Conservation (phyloP, 1,140 invertebrate species). For the Drosophila seguyi region DNA sequence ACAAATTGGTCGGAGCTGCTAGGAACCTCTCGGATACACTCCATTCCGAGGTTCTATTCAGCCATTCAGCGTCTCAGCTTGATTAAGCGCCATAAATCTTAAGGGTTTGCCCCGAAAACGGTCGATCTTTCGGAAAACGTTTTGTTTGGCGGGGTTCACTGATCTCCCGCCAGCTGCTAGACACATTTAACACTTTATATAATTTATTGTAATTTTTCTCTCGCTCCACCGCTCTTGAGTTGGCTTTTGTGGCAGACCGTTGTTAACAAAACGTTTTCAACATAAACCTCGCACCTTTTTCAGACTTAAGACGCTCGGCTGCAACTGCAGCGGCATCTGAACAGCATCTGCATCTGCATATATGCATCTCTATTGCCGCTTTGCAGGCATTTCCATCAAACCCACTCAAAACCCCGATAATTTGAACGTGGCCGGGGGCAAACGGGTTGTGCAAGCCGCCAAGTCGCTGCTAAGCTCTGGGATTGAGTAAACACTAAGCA, state of each 20-base stretch:
- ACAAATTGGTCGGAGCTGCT: conserved; percentile 68
- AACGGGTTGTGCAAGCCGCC: conserved; percentile 63
- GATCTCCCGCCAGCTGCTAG: conserved; percentile 43
- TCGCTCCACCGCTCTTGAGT: conserved; percentile 18
- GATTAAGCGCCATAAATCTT: conserved; percentile 76
- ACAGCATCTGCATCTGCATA: conserved; percentile 17
- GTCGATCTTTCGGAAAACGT: conserved; percentile 47
- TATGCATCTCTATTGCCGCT: conserved; percentile 55
- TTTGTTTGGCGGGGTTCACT: conserved; percentile 57
- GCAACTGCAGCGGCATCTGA: conserved; percentile 16
- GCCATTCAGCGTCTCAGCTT: conserved; percentile 41
- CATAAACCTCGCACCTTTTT: conserved; percentile 77
- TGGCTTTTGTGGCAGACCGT: conserved; percentile 51
- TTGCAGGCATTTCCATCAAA: conserved; percentile 61
- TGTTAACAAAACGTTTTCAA: conserved; percentile 81
- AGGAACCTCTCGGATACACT: conserved; percentile 16
- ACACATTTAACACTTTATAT: conserved; percentile 82
- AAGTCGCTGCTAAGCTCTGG: conserved; percentile 38
- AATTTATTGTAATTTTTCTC: conserved; percentile 80
- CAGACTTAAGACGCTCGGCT: conserved; percentile 31
- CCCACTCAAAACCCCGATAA: conserved; percentile 75
- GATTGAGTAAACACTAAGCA: conserved; percentile 56
- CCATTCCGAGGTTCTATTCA: conserved; percentile 46
- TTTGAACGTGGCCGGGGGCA: conserved; percentile 63
- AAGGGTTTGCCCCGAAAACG: conserved; percentile 44